These are phyloP conservation scores for Torymus texanus DNA, from an alignment of 2,888 invertebrate species.

Conservation along the genomic window DNA sequence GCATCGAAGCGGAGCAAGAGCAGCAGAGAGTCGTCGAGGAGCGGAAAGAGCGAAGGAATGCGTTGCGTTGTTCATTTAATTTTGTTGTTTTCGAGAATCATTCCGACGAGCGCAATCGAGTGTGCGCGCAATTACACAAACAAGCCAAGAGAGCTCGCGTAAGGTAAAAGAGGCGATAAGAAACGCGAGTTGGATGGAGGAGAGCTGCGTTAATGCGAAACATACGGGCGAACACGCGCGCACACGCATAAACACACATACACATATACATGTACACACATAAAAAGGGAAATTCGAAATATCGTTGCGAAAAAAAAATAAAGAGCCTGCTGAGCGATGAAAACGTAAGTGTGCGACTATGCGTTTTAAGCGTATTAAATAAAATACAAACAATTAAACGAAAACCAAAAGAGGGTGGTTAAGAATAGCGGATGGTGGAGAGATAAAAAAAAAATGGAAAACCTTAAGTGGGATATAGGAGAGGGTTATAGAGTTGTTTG, in stretches of 20 bases:
- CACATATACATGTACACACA: no score
- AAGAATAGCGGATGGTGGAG: constrained; percentile 21
- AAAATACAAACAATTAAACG: constrained; percentile 10
- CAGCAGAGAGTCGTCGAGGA: neutral
- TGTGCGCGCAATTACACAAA: constrained; percentile 24
- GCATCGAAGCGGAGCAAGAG: neutral
- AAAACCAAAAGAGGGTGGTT: constrained; percentile 35
- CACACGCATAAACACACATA: no score
- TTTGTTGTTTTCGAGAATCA: constrained; percentile 43
- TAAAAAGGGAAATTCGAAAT: constrained; percentile 16
- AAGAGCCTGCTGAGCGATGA: constrained; percentile 14
- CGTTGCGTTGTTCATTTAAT: constrained; percentile 37
- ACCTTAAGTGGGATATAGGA: neutral
- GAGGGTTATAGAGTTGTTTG: constrained; percentile 9
- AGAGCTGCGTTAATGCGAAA: constrained; percentile 23
- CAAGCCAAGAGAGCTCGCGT: neutral
- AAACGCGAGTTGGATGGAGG: constrained; percentile 28
- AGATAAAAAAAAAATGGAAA: neutral
- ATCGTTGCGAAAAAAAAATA: constrained; percentile 31
- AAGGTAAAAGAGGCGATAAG: constrained; percentile 40
- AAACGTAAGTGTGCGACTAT: constrained; percentile 14
- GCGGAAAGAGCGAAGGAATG: constrained; percentile 3
- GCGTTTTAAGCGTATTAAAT: constrained; percentile 35
- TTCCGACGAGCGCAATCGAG: constrained; percentile 39
- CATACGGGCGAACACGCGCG: constrained; percentile 36